Evolutionary conservation across 2,113 vertebrate genomes (phyloP).

Genomic region (Ammospiza nelsoni): DNA sequence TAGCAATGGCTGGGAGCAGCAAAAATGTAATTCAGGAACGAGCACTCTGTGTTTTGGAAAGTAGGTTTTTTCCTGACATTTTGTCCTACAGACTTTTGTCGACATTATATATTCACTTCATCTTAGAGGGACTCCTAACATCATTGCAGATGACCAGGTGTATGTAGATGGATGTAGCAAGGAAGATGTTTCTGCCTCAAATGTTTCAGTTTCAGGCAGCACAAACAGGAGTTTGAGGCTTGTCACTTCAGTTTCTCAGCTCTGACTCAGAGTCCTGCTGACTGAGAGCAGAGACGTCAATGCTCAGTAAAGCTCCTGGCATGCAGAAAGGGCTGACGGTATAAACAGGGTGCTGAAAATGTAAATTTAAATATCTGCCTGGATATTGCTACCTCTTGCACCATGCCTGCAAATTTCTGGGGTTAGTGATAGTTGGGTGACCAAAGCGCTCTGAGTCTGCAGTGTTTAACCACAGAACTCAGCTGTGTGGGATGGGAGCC

Average conservation of each 20-base stretch:
- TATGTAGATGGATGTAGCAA: neutral
- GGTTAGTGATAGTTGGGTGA: neutral
- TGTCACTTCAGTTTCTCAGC: neutral
- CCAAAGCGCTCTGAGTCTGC: neutral
- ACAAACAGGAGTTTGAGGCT: neutral
- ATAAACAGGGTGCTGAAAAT: neutral
- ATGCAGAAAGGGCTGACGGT: neutral
- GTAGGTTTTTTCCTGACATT: neutral
- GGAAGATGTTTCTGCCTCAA: neutral
- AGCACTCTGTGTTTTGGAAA: neutral
- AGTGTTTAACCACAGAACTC: neutral
- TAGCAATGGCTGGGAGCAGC: neutral
- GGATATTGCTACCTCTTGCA: neutral
- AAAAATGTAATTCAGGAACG: neutral
- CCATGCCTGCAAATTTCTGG: neutral
- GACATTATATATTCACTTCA: neutral
- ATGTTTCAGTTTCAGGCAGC: neutral
- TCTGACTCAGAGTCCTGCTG: neutral
- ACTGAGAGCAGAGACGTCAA: neutral
- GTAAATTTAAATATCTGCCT: neutral
- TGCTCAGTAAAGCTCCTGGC: neutral
- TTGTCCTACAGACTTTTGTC: neutral
- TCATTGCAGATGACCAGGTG: neutral
- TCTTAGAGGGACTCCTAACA: neutral
- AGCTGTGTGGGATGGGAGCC: rapidly evolving